Conservation (phyloP, 2,888 invertebrate genomes). For the Eristalis tenax region DNA sequence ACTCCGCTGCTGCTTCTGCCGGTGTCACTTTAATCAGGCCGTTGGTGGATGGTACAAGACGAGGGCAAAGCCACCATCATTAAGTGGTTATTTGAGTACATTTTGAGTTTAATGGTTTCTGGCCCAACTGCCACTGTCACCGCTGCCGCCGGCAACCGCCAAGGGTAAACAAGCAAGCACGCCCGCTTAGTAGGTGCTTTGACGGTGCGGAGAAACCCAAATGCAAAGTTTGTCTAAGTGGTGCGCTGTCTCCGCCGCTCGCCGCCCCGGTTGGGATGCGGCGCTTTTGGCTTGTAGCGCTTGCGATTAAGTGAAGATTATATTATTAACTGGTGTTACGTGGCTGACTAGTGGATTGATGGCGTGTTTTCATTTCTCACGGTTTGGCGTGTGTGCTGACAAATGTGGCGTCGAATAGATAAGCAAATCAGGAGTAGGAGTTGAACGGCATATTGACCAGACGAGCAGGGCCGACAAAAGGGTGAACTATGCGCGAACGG, state of each 20-base stretch:
- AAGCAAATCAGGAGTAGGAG: no score
- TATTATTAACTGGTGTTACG: constrained; percentile 53
- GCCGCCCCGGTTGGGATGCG: constrained; percentile 25
- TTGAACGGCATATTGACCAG: no score
- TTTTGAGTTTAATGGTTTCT: constrained; percentile 54
- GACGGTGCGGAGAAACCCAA: constrained; percentile 35
- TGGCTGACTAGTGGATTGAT: constrained; percentile 13
- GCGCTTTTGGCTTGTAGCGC: constrained; percentile 37
- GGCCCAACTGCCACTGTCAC: constrained; percentile 31
- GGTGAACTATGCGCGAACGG: no score
- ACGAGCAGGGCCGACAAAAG: no score
- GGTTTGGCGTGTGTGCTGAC: not conserved
- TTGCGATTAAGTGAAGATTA: constrained; percentile 60
- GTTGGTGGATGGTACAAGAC: constrained; percentile 27
- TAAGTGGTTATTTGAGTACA: constrained; percentile 63
- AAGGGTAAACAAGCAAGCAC: constrained; percentile 52
- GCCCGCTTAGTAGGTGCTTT: constrained; percentile 37
- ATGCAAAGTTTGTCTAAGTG: constrained; percentile 43
- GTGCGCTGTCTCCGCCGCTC: not conserved
- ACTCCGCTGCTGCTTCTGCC: not conserved
- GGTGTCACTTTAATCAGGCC: constrained; percentile 48
- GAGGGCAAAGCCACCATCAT: constrained; percentile 50
- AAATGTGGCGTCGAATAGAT: no score
- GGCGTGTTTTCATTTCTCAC: constrained; percentile 59
- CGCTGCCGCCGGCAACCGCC: constrained; percentile 34